Evolutionary conservation across 2,797 vertebrate species (phyloP).

Genomic region (Ctenosaura bakeri): DNA sequence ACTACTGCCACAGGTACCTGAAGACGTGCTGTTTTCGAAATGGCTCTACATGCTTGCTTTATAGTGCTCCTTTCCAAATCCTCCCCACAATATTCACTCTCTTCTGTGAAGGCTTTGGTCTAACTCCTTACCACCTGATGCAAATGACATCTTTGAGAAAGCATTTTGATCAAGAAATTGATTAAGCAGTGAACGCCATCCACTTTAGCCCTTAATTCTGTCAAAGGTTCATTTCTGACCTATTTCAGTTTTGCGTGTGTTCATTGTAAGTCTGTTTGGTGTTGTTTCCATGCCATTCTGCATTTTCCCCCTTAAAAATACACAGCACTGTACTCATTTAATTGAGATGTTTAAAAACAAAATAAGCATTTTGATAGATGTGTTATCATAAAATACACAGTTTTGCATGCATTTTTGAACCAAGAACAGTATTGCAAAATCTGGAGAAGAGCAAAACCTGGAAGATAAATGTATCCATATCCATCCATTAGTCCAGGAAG

Average conservation of each 20-base stretch:
- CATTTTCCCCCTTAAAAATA: not conserved
- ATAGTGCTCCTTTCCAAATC: not conserved
- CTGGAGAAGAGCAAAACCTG: not conserved
- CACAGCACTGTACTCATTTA: not conserved
- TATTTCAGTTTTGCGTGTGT: not conserved
- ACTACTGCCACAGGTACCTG: not conserved
- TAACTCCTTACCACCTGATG: not conserved
- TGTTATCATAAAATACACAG: not conserved
- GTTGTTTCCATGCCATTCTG: not conserved
- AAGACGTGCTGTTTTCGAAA: not conserved
- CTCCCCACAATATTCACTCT: not conserved
- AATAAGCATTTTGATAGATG: not conserved
- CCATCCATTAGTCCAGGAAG: not conserved
- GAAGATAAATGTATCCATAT: not conserved
- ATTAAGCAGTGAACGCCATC: not conserved
- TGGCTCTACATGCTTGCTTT: not conserved
- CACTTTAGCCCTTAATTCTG: not conserved
- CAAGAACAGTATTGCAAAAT: not conserved
- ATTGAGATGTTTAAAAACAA: not conserved
- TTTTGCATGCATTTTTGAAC: not conserved
- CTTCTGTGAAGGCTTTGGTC: not conserved
- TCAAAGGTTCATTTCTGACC: not conserved
- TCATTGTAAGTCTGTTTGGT: not conserved
- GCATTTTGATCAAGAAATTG: not conserved
- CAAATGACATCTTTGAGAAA: not conserved